Conservation (phyloP, 2,113 vertebrate species). For the Xiphophorus maculatus region DNA sequence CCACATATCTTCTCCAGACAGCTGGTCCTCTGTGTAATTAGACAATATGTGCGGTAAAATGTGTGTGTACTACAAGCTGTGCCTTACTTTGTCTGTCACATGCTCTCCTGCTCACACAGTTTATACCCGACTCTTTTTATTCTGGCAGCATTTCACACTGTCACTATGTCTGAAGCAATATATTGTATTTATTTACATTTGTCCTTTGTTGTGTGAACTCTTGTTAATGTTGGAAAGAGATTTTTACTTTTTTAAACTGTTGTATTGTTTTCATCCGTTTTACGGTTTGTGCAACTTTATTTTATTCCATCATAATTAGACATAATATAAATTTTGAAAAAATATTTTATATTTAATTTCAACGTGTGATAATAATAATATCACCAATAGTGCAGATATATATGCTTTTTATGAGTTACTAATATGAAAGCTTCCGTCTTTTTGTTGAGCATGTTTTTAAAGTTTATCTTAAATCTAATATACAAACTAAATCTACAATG, state of each 20-base stretch:
- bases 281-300: no score
- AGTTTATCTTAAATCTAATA: not conserved
- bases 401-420: no score
- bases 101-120: not conserved
- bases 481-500: not conserved
- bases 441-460: no score
- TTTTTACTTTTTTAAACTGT: no score
- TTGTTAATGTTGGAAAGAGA: no score
- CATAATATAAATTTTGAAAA: no score
- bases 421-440: no score
- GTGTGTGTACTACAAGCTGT: not conserved
- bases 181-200: not conserved
- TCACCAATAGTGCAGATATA: no score
- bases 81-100: not conserved
- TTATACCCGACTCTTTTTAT: not conserved
- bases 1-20: slow-evolving; percentile 28
- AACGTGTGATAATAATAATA: no score
- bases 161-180: not conserved
- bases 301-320: no score
- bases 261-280: no score
- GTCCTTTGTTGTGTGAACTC: not conserved
- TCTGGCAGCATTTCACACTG: not conserved
- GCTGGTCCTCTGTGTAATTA: slow-evolving; percentile 27
- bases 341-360: no score
- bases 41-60: slow-evolving; percentile 4